A percentile compares a stretch with the other conserved stretches of the same genome.
These are phyloP conservation scores for Gouania willdenowi DNA, from an alignment of 2,797 vertebrate species.

Conservation along the genomic window DNA sequence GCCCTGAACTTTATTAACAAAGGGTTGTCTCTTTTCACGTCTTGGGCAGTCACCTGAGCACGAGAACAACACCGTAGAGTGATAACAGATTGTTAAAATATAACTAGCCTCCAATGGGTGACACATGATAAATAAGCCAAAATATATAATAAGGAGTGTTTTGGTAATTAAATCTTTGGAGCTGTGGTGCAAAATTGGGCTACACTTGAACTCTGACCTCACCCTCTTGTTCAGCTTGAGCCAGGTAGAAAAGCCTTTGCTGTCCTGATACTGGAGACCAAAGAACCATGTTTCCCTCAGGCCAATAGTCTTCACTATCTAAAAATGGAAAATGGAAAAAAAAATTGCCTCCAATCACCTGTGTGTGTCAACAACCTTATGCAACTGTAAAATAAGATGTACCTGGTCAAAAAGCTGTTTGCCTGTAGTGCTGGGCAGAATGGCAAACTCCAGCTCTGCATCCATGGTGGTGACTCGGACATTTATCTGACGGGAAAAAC, in stretches of 20 bases:
- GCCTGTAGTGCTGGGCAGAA: conserved; percentile 94
- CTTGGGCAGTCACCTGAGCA: conserved; percentile 89
- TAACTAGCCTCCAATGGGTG: conserved; percentile 30
- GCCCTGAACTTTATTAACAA: conserved; percentile 94
- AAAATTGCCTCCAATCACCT: neutral
- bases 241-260: conserved; percentile 96
- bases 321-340: conserved; percentile 16
- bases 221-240: conserved; percentile 98
- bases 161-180: neutral
- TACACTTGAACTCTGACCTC: conserved; percentile 41
- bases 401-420: conserved; percentile 98
- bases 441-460: conserved; percentile 97
- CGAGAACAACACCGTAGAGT: neutral
- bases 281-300: conserved; percentile 98
- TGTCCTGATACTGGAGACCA: conserved; percentile 95
- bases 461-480: conserved; percentile 97
- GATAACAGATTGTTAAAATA: conserved; percentile 8
- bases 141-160: too few species aligned
- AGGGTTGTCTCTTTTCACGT: conserved; percentile 90
- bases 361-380: neutral
- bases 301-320: conserved; percentile 98
- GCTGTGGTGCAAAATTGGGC: too few species aligned
- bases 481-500: conserved; percentile 81
- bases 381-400: conserved; percentile 3
- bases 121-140: too few species aligned